Evolutionary conservation across 2,888 invertebrate species (phyloP).

Genomic region (Pristionchus exspectatus): DNA sequence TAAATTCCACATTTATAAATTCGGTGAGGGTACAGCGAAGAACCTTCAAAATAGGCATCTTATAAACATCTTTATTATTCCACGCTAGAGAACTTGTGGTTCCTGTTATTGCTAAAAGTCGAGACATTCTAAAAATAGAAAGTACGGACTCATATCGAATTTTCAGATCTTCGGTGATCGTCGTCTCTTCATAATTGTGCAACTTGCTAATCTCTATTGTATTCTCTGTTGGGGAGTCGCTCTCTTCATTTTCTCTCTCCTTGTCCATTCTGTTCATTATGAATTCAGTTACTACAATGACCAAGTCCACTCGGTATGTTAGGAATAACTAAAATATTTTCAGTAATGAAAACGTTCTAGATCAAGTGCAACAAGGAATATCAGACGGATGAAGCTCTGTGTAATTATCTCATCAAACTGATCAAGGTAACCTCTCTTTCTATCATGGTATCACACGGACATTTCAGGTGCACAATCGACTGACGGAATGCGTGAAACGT

Average conservation of each 20-base stretch:
- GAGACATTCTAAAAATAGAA: background rate
- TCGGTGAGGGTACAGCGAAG: too few species aligned
- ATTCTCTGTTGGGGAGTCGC: constrained; percentile 54
- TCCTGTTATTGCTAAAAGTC: background rate
- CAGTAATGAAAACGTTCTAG: background rate
- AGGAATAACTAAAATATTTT: background rate
- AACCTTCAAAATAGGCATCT: too few species aligned
- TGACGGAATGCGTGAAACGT: constrained; percentile 50
- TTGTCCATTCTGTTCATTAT: constrained; percentile 39
- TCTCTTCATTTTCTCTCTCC: constrained; percentile 52
- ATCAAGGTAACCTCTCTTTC: constrained; percentile 35
- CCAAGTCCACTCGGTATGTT: constrained; percentile 40
- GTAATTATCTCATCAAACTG: constrained; percentile 46
- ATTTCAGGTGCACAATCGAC: constrained; percentile 44
- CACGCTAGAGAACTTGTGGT: background rate
- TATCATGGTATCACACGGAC: too few species aligned
- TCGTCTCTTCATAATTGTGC: constrained; percentile 24
- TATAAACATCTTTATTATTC: background rate
- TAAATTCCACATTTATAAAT: too few species aligned
- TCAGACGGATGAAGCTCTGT: constrained; percentile 26
- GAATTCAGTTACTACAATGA: constrained; percentile 51
- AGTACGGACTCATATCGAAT: background rate
- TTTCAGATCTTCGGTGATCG: constrained; percentile 27
- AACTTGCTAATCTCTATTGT: constrained; percentile 42
- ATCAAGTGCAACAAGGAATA: constrained; percentile 15